Base-by-base conservation (phyloP, 2,113 vertebrate genomes). In the Vulpes lagopus region DNA sequence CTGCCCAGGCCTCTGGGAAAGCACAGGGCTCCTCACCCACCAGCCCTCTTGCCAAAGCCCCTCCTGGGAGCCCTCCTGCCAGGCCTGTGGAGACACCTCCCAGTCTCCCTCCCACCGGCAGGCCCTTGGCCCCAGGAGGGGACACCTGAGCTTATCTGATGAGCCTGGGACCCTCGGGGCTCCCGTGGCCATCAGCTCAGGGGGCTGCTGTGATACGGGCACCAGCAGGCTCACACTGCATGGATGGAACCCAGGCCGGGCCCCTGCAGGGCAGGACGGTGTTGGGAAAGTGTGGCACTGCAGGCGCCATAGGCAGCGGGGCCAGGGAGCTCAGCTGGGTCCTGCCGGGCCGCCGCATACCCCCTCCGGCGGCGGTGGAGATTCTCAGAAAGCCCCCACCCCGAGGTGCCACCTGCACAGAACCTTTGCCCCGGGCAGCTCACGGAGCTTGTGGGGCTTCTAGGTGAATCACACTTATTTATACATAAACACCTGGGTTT, bases 231-330 rank as follows among this genome's bases (percentile, higher is more conserved):
- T 62, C 32, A 23, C 5, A 9, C 15, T 0, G 3, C n/a, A 73
- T 1, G 1, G 69, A 76, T 55, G 51, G 25, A 22, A 8, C n/a
- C 9, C 22, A 14, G 35, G 38, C 23, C 4, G 49, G 25, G 57
- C 80, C 19, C 25, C 19, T 1, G 8, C 6, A 32, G 43, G 49
- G 16, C 82, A 74, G 57, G n/a, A 17, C 0, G 4, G 19, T 8
- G 5, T 8, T 38, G 3, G 9, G 20, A 74, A 22, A 8, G 30
- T 8, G 0, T 22, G 79, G 64, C 27, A 32, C 38, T 23, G 23
- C 2, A 3, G 49, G 76, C 11, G 0, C 43, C 12, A 2, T 2
- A 1, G 59, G 59, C 60, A 12, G 35, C 3, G 0, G 3, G 17
- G 73, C 43, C 1, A 0, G 32, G 14, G 12, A 25, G 8, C 64